Evolutionary conservation across 2,888 invertebrate genomes (phyloP).

Genomic region (Thymelicus acteon): DNA sequence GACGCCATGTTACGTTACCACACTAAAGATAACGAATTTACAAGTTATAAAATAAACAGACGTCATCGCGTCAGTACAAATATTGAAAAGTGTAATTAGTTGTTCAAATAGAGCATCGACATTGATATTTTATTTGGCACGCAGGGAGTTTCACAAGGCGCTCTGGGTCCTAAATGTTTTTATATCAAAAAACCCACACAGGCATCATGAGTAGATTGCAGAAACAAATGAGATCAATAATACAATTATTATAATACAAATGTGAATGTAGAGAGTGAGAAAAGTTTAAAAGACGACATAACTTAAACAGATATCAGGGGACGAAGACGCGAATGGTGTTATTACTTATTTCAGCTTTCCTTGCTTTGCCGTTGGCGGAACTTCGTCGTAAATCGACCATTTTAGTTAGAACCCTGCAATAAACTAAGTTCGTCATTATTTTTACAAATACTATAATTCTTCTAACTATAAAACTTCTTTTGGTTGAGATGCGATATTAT

Average conservation of each 20-base stretch:
- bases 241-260: too few relatives aligned
- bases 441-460: too few relatives aligned
- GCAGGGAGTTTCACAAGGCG: background rate
- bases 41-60: constrained; percentile 33
- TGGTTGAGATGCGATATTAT: too few relatives aligned
- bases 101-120: constrained; percentile 41
- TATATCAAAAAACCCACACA: background rate
- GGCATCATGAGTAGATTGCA: background rate
- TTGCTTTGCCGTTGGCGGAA: constrained; percentile 57
- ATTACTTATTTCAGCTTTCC: constrained; percentile 63
- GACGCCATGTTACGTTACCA: constrained; percentile 11
- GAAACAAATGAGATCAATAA: background rate
- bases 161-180: constrained; percentile 22
- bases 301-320: constrained; percentile 52
- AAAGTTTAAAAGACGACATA: constrained; percentile 56
- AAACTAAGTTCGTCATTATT: background rate
- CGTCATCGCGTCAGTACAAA: constrained; percentile 38
- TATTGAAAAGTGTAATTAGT: constrained; percentile 45
- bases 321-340: constrained; percentile 56
- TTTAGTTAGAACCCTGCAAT: constrained; percentile 51
- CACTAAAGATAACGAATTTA: constrained; percentile 20
- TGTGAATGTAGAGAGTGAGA: background rate
- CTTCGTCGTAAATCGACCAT: constrained; percentile 65
- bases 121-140: constrained; percentile 27
- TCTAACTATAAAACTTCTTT: too few relatives aligned